Evolutionary conservation across 2,888 invertebrate genomes (phyloP).

Genomic region (Oligia fasciuncula): DNA sequence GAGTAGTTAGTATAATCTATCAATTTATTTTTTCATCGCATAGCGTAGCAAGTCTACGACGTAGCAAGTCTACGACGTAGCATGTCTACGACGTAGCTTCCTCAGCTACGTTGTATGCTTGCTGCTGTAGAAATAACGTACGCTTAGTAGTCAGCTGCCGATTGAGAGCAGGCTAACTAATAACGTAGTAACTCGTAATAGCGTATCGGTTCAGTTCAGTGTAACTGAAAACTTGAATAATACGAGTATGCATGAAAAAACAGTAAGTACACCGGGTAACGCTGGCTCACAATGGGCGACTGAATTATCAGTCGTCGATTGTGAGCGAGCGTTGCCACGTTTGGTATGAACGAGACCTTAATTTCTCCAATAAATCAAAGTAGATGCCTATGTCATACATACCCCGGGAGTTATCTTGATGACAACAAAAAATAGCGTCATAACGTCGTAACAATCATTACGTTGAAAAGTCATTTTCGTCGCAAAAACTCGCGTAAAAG

Average conservation of each 20-base stretch:
- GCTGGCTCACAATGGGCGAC: background rate
- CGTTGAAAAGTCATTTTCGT: conserved; percentile 11
- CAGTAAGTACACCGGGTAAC: background rate
- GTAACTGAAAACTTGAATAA: background rate
- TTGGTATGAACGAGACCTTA: background rate
- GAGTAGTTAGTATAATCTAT: background rate
- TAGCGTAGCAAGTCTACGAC: conserved; percentile 15
- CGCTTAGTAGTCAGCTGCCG: too few species aligned
- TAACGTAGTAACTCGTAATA: background rate
- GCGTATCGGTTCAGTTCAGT: background rate
- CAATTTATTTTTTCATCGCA: background rate
- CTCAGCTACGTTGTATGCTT: background rate
- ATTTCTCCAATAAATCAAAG: background rate
- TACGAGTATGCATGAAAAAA: background rate
- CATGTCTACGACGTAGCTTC: conserved; percentile 9
- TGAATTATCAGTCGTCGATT: background rate
- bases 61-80: conserved; percentile 23
- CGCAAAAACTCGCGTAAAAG: conserved; percentile 12
- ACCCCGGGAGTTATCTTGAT: background rate
- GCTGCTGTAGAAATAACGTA: background rate
- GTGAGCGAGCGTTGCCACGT: too few species aligned
- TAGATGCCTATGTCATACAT: background rate
- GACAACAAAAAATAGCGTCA: conserved; percentile 11
- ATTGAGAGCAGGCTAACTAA: too few species aligned
- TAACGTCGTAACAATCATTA: conserved; percentile 20